A percentile compares a stretch with the other conserved stretches of the same genome.
Conservation (phyloP, 2,113 vertebrate genomes). For the Zeus faber region DNA sequence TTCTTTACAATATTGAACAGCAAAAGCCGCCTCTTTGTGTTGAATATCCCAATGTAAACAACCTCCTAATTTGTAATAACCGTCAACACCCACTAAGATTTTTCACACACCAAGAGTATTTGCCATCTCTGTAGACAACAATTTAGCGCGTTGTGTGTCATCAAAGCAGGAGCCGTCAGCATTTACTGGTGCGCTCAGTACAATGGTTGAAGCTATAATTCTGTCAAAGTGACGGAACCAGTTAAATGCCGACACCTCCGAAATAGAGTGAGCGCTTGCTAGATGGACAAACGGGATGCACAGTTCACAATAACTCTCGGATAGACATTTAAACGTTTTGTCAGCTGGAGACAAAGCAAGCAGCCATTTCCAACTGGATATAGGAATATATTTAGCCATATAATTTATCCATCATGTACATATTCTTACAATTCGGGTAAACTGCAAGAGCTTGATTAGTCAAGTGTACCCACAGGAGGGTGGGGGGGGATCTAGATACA, state of each 20-base stretch:
- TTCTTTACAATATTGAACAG: slow-evolving; percentile 63
- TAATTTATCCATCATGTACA: slow-evolving; percentile 39
- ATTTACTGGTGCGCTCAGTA: slow-evolving; percentile 4
- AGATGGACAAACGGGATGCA: slow-evolving; percentile 29
- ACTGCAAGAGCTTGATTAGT: slow-evolving; percentile 39
- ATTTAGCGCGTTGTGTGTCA: slow-evolving; percentile 17
- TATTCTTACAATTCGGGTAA: slow-evolving; percentile 20
- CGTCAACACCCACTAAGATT: slow-evolving; percentile 15
- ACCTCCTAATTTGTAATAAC: slow-evolving; percentile 23
- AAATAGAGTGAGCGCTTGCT: slow-evolving; percentile 14
- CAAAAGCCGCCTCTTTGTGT: slow-evolving; percentile 50
- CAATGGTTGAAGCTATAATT: not conserved
- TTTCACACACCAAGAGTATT: slow-evolving; percentile 28
- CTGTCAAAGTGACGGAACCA: slow-evolving; percentile 8
- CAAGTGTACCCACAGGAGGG: slow-evolving; percentile 17
- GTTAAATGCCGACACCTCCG: not conserved
- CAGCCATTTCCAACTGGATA: slow-evolving; percentile 29
- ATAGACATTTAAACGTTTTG: slow-evolving; percentile 26
- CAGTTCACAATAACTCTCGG: slow-evolving; percentile 22
- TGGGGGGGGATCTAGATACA: slow-evolving; percentile 17
- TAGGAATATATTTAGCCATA: slow-evolving; percentile 30
- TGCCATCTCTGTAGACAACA: slow-evolving; percentile 30
- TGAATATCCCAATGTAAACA: slow-evolving; percentile 62
- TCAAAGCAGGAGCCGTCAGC: not conserved
- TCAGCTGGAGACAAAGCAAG: slow-evolving; percentile 32